Conservation (phyloP, 1,140 invertebrate species). For the Bombus sibiricus region DNA sequence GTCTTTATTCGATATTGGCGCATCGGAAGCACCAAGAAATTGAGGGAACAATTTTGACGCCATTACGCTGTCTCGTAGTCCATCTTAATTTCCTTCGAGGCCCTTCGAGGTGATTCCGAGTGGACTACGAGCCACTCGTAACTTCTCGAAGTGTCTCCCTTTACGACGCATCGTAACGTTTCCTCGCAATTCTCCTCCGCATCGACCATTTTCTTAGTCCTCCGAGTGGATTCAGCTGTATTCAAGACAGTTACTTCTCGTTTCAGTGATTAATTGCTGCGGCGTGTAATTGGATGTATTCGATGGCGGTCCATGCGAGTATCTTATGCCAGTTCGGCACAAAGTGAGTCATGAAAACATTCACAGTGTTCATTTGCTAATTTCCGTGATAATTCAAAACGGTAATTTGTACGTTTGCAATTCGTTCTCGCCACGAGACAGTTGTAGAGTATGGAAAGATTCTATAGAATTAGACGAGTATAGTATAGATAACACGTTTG, state of each 20-base stretch:
- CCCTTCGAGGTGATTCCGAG: background rate
- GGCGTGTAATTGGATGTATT: background rate
- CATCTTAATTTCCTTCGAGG: slow-evolving; percentile 57
- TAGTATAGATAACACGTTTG: background rate
- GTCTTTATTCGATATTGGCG: background rate
- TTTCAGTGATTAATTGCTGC: background rate
- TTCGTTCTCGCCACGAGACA: background rate
- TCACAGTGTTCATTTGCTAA: no score
- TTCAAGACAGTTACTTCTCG: background rate
- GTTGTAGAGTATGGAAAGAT: no score
- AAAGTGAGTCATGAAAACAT: no score
- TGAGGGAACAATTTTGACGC: slow-evolving; percentile 55
- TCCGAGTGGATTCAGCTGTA: background rate
- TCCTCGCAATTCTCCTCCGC: background rate
- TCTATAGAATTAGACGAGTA: background rate
- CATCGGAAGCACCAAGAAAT: background rate
- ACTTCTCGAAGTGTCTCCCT: slow-evolving; percentile 33
- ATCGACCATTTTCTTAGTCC: background rate
- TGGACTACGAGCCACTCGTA: slow-evolving; percentile 37
- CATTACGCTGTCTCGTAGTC: slow-evolving; percentile 20
- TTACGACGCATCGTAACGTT: slow-evolving; percentile 57
- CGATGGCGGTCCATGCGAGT: background rate
- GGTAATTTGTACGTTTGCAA: background rate
- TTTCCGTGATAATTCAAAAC: no score
- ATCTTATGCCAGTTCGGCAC: no score